Percentiles rank a stretch among this genome's conserved stretches.
phyloP scores from a whole-genome alignment of 2,113 vertebrate genomes.

The Malurus melanocephalus region DNA sequence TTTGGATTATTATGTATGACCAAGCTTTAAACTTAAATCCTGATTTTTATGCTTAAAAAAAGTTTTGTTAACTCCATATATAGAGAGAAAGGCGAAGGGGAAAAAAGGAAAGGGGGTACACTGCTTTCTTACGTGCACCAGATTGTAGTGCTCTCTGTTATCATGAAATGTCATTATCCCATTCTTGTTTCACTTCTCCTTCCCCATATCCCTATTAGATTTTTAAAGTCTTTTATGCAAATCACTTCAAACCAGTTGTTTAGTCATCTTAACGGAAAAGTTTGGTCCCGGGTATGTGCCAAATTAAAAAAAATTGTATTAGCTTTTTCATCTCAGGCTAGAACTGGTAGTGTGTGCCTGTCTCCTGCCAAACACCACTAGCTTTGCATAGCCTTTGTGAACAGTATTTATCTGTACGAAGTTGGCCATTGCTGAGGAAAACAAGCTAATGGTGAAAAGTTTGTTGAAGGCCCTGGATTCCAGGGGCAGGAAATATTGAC shows the following conservation, averaged over 20 bases:
- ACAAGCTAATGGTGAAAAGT: not conserved
- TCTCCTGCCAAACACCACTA: not conserved
- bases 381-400: not conserved
- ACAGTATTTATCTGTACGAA: not conserved
- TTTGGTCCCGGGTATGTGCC: not conserved
- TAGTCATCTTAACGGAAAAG: conserved; percentile 32
- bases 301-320: not conserved
- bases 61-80: not conserved
- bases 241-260: not conserved
- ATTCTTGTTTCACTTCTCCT: conserved; percentile 59
- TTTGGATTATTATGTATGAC: not conserved
- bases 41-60: not conserved
- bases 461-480: not conserved
- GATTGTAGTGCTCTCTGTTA: not conserved
- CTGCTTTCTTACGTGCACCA: not conserved
- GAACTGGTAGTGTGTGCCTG: not conserved
- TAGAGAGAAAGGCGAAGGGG: not conserved
- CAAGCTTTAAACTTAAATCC: not conserved
- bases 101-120: not conserved
- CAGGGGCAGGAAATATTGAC: not conserved
- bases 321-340: not conserved
- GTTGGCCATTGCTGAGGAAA: not conserved
- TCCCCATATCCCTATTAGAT: not conserved
- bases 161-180: conserved; percentile 10
- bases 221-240: conserved; percentile 41